These are phyloP conservation scores for Troilus luridus DNA, from an alignment of 2,888 invertebrate genomes.

Conservation along the genomic window DNA sequence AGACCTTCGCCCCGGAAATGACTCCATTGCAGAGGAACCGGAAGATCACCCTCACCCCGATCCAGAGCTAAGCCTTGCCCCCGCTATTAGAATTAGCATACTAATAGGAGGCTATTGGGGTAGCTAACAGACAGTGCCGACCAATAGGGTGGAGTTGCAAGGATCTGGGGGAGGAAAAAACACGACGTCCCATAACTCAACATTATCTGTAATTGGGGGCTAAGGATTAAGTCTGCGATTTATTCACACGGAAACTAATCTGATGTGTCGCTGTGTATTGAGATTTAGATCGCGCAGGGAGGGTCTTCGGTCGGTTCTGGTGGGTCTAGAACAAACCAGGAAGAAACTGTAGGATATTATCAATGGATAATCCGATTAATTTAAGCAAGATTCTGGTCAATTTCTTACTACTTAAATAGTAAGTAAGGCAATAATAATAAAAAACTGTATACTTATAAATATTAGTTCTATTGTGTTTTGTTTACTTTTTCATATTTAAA, in stretches of 20 bases:
- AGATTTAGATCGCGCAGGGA: background rate
- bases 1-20: background rate
- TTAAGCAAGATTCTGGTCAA: too few species aligned
- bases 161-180: background rate
- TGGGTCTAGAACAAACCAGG: background rate
- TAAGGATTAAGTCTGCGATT: slow-evolving; percentile 18
- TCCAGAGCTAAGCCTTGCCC: background rate
- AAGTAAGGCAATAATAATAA: too few species aligned
- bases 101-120: slow-evolving; percentile 34
- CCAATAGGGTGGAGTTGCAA: background rate
- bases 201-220: slow-evolving; percentile 52
- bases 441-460: too few species aligned
- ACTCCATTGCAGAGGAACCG: background rate
- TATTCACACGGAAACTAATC: slow-evolving; percentile 23
- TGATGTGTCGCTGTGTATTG: background rate
- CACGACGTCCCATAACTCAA: slow-evolving; percentile 19
- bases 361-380: too few species aligned
- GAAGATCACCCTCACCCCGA: background rate
- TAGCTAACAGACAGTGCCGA: background rate
- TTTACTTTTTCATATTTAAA: too few species aligned
- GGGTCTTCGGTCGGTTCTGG: background rate
- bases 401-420: too few species aligned
- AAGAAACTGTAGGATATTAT: background rate
- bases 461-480: too few species aligned
- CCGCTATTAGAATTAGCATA: slow-evolving; percentile 25